Evolutionary conservation across 2,888 invertebrate species (phyloP).

Genomic region (Strigamia transsilvanica): DNA sequence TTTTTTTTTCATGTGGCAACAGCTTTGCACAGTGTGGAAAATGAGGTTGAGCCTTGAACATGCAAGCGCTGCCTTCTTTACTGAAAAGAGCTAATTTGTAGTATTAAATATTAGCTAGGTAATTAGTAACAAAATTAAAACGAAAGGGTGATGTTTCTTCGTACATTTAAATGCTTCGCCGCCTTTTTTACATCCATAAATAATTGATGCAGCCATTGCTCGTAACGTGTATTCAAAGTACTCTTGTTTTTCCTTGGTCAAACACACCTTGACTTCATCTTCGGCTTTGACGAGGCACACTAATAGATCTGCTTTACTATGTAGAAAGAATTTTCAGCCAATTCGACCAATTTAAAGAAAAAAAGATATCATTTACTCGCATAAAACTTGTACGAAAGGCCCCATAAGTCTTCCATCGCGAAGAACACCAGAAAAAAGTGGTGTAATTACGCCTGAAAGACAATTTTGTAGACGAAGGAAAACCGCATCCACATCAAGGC

Average conservation of each 20-base stretch:
- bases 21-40: constrained; percentile 4
- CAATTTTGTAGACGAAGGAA: neutral
- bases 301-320: neutral
- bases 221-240: neutral
- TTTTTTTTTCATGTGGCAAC: neutral
- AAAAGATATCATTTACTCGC: neutral
- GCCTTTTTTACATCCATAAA: neutral
- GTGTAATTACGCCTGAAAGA: neutral
- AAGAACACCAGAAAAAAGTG: neutral
- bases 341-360: neutral
- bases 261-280: constrained; percentile 5
- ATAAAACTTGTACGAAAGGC: neutral
- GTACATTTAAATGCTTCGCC: neutral
- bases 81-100: neutral
- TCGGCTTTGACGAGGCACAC: neutral
- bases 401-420: neutral
- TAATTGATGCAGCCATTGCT: constrained; percentile 9
- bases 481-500: neutral
- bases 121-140: no score
- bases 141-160: neutral
- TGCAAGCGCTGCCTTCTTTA: neutral
- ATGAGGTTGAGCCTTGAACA: neutral
- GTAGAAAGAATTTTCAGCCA: neutral
- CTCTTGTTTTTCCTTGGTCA: neutral
- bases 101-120: neutral